phyloP scores from a whole-genome alignment of 2,113 vertebrate genomes.

The Symphodus melops region DNA sequence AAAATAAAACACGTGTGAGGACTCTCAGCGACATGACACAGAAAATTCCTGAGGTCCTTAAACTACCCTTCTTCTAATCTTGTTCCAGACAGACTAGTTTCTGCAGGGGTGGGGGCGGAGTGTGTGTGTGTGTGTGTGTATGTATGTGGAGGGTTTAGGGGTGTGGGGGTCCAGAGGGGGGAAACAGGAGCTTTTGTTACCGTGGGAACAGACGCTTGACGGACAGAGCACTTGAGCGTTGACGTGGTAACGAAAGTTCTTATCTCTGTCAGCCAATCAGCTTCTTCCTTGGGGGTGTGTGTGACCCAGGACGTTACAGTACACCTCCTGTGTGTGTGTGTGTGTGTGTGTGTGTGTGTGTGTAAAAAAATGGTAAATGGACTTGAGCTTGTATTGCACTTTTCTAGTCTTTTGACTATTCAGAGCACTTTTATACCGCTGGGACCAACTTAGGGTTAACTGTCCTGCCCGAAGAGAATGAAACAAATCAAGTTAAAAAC shows the following conservation, averaged over 20 bases:
- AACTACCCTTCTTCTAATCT: background rate
- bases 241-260: constrained; percentile 63
- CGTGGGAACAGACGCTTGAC: constrained; percentile 70
- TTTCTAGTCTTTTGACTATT: too few relatives aligned
- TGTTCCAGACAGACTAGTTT: background rate
- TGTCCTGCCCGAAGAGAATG: too few relatives aligned
- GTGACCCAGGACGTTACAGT: constrained; percentile 1
- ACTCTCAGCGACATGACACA: background rate
- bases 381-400: too few relatives aligned
- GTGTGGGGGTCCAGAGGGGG: background rate
- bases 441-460: too few relatives aligned
- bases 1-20: constrained; percentile 1
- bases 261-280: constrained; percentile 65
- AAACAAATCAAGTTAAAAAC: too few relatives aligned
- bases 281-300: constrained; percentile 19
- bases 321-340: too few relatives aligned
- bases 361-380: too few relatives aligned
- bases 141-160: constrained; percentile 1
- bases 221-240: constrained; percentile 52
- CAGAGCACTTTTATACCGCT: too few relatives aligned
- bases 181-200: constrained; percentile 66
- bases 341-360: too few relatives aligned
- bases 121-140: constrained; percentile 32
- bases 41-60: background rate
- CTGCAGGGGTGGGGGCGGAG: constrained; percentile 22